Base-by-base conservation (phyloP, 2,797 vertebrate species). In the Enoplosus armatus region DNA sequence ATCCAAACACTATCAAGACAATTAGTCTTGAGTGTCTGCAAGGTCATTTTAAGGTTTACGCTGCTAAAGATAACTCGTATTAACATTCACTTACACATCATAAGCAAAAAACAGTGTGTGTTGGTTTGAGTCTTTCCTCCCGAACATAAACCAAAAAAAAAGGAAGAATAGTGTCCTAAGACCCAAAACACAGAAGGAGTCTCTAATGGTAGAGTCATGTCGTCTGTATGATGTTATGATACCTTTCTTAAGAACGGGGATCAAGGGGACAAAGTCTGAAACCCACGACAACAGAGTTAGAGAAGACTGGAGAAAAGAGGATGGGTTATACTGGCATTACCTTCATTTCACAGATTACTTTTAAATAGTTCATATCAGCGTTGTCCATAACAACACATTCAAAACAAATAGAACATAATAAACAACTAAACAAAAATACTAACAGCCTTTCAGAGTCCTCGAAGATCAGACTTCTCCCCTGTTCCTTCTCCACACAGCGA, bases 331-430 rank as follows among this genome's bases (percentile, higher is more conserved):
- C 94, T 94, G 91, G 90, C 89, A 89, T 75, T 77, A 90, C 87
- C 80, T 89, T 92, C 69, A 85, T 82, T 92, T 93, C 88, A 90
- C 88, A 93, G 88, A 94, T 91, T 77, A 92, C 87, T 88, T 80
- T 94, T 94, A 95, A 95, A 96, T 94, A 95, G 85, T 91, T 91
- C 90, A 91, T 89, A 84, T 82, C 80, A 85, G 72, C 65, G 55
- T 89, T 79, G 72, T 61, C 78, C 60, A 68, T 75, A 72, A 87
- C 79, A 84, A 80, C 75, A 87, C 60, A 84, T 72, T 79, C 63
- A 81, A 83, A 67, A 88, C 69, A 87, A 81, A 90, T 43, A 48
- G 59, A 80, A 87, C 87, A 77, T 47, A 87, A 76, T 61, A 87
- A 84, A 81, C 82, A 85, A 72, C 81, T 80, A 85, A 85, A 84